A percentile compares a stretch with the other conserved stretches of the same genome.
Evolutionary conservation across 2,797 vertebrate genomes (phyloP).

Genomic region (Sylvilagus floridanus): DNA sequence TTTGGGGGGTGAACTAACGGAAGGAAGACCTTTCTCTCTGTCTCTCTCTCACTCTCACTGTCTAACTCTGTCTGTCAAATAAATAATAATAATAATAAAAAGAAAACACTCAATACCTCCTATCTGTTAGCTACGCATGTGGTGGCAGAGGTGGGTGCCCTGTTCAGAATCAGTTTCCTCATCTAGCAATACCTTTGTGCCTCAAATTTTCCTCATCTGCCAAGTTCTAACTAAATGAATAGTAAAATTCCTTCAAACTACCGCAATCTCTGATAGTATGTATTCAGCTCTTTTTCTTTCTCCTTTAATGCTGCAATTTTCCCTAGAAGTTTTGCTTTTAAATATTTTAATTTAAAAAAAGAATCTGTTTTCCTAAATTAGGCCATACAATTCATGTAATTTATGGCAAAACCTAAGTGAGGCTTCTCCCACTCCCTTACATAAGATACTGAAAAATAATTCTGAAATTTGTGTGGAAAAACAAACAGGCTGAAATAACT

Average conservation of each 20-base stretch:
- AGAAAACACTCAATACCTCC: no score
- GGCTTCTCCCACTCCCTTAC: neutral
- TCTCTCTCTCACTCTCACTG: no score
- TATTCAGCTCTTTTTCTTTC: neutral
- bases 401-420: slow-evolving; percentile 52
- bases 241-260: neutral
- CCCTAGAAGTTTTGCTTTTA: neutral
- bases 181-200: neutral
- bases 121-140: neutral
- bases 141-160: neutral
- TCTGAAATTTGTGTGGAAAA: slow-evolving; percentile 31
- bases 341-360: slow-evolving; percentile 41
- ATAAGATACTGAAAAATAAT: neutral
- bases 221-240: neutral
- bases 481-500: neutral
- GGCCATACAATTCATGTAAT: neutral
- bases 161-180: neutral
- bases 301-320: neutral
- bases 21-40: no score
- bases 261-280: neutral
- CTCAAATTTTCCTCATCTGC: neutral
- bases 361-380: slow-evolving; percentile 16
- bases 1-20: no score
- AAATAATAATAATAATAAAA: no score
- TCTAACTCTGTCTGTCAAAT: no score